Conservation (phyloP, 1,140 invertebrate species). For the Drosophila saltans region DNA sequence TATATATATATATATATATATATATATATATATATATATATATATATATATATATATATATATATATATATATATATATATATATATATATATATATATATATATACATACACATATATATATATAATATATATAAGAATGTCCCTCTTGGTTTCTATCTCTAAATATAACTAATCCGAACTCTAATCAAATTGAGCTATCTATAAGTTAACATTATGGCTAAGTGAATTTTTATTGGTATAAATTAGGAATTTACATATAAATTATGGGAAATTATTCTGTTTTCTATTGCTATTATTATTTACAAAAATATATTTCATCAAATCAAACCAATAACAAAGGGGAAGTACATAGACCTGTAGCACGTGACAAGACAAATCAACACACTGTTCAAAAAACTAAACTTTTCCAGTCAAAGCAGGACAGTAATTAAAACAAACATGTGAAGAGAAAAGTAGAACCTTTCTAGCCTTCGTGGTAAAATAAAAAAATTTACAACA, state of each 20-base stretch:
- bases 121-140: neutral
- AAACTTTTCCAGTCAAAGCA: neutral
- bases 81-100: neutral
- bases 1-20: neutral
- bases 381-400: neutral
- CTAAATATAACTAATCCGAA: neutral
- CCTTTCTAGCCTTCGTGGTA: neutral
- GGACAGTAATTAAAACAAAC: neutral
- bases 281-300: constrained; percentile 33
- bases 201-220: neutral
- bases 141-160: neutral
- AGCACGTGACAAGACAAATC: constrained; percentile 5
- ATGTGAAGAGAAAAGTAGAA: neutral
- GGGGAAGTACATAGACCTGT: constrained; percentile 7
- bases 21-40: neutral
- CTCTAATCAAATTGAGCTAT: neutral
- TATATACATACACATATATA: neutral
- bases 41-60: neutral
- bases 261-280: constrained; percentile 63
- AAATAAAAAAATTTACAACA: neutral
- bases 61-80: neutral
- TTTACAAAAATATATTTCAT: constrained; percentile 27
- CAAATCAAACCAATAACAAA: neutral
- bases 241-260: constrained; percentile 54
- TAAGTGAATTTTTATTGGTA: neutral